These are phyloP conservation scores for Oreochromis grahami DNA, from an alignment of 2,797 vertebrate species.

Conservation along the genomic window DNA sequence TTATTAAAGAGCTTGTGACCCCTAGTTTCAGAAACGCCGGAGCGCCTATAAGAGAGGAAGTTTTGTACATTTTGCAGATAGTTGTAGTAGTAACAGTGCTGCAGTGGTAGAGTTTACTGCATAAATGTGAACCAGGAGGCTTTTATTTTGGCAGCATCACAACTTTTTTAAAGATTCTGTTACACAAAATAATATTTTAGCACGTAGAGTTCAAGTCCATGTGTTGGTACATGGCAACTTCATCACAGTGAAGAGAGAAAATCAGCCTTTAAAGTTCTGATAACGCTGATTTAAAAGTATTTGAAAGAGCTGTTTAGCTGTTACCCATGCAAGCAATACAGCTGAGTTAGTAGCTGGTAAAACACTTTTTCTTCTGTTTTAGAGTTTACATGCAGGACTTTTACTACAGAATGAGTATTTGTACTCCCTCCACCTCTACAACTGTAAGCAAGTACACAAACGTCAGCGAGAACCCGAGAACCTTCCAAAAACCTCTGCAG, in stretches of 20 bases:
- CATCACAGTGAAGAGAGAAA: neutral
- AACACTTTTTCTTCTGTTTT: neutral
- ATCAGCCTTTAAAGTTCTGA: neutral
- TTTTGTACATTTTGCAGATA: neutral
- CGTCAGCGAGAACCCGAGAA: neutral
- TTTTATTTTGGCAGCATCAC: neutral
- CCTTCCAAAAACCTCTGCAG: neutral
- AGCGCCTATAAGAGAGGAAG: neutral
- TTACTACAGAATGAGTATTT: neutral
- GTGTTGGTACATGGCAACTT: accelerated
- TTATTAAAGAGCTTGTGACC: neutral
- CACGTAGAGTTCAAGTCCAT: neutral
- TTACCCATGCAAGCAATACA: neutral
- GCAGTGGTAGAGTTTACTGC: neutral
- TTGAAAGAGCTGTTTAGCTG: neutral
- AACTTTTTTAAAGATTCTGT: neutral
- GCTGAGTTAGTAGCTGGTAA: neutral
- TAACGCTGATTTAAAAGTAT: neutral
- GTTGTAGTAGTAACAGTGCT: neutral
- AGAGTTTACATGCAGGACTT: neutral
- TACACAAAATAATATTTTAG: neutral
- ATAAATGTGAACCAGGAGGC: neutral
- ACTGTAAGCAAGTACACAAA: neutral
- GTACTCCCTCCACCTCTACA: neutral
- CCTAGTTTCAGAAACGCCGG: neutral